A percentile compares a stretch with the other conserved stretches of the same genome.
phyloP scores from a whole-genome alignment of 1,140 invertebrate species.

The Anoplolepis gracilipes region DNA sequence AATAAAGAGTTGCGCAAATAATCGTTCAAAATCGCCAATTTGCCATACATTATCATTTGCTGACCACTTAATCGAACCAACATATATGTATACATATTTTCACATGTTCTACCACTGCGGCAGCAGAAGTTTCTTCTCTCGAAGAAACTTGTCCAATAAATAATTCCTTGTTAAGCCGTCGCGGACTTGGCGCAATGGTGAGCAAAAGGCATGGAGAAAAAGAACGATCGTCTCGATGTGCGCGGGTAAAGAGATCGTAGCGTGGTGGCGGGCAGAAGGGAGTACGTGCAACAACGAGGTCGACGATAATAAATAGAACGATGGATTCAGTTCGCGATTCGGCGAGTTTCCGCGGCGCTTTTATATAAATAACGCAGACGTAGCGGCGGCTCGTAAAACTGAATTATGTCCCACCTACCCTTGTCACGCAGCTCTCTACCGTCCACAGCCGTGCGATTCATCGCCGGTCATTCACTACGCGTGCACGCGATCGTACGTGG shows the following conservation, averaged over 20 bases:
- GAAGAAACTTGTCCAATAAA: slow-evolving; percentile 76
- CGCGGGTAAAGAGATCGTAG: slow-evolving; percentile 38
- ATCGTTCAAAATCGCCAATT: neutral
- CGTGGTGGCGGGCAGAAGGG: neutral
- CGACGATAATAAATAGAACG: slow-evolving; percentile 67
- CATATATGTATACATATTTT: slow-evolving; percentile 30
- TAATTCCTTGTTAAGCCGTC: slow-evolving; percentile 74
- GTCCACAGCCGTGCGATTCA: slow-evolving; percentile 38
- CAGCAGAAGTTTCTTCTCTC: slow-evolving; percentile 64
- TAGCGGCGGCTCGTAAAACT: slow-evolving; percentile 72
- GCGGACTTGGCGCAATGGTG: slow-evolving; percentile 56
- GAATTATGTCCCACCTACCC: slow-evolving; percentile 73
- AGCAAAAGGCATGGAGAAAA: slow-evolving; percentile 16
- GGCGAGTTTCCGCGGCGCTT: slow-evolving; percentile 52
- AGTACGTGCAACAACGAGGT: slow-evolving; percentile 45
- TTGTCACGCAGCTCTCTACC: slow-evolving; percentile 18
- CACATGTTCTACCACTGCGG: slow-evolving; percentile 45
- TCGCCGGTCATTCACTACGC: slow-evolving; percentile 39
- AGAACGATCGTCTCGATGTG: slow-evolving; percentile 46
- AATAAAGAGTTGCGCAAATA: slow-evolving; percentile 37
- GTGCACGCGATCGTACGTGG: slow-evolving; percentile 60
- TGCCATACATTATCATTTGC: slow-evolving; percentile 12
- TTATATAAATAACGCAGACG: slow-evolving; percentile 70
- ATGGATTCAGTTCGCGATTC: slow-evolving; percentile 64
- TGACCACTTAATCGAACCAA: slow-evolving; percentile 49